Base-by-base conservation (phyloP, 2,888 invertebrate genomes). In the Melanotus villosus region DNA sequence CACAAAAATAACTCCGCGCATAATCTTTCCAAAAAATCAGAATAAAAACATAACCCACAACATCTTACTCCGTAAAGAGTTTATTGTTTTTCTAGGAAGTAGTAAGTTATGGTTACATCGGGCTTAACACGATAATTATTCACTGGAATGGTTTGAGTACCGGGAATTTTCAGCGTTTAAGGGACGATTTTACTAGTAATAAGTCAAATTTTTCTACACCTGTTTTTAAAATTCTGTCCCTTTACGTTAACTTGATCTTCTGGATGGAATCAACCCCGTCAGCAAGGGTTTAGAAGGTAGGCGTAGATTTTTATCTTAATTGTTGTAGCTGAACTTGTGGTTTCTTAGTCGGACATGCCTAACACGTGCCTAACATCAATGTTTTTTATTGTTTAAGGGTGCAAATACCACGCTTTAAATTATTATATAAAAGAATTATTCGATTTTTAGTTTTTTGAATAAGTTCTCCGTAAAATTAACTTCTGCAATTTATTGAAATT, bases 231-330 rank as follows among this genome's bases (percentile, higher is more conserved):
- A 67, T 56, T 66, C 66, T 32, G 56, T 45, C 30, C 41, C 43
- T 47, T 14, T 14, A 14, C 9, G 12, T 34, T 12, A 1, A 34
- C 21, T 38, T 52, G 23, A 26, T 26, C 7, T 16, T n/a, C 14
- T 14, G 26, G 30, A 26, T 30, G 14, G 47, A 18, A 47, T 10
- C 47, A n/a, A 52, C 30, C 52, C 26, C 30, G 16, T 56, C 21
- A 21, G 36, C 56, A 18, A n/a, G 18, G 12, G 10, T 56, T 36
- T 12, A 56, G 56, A 36, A 26, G 18, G 23, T 7, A 26, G 26
- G 7, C 36, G 62, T 19, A 62, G 67, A 68, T 68, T 19, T n/a
- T 10, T 62, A 68, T 68, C 67, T 68, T 45, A 62, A 68, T 34
- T 54, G 58, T 58, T 18, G 38, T 52, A 14, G 52, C 41, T 30